Evolutionary conservation across 2,797 vertebrate species (phyloP), one percentile per base, ranked within the genome.

Genomic region (Bucorvus abyssinicus): DNA sequence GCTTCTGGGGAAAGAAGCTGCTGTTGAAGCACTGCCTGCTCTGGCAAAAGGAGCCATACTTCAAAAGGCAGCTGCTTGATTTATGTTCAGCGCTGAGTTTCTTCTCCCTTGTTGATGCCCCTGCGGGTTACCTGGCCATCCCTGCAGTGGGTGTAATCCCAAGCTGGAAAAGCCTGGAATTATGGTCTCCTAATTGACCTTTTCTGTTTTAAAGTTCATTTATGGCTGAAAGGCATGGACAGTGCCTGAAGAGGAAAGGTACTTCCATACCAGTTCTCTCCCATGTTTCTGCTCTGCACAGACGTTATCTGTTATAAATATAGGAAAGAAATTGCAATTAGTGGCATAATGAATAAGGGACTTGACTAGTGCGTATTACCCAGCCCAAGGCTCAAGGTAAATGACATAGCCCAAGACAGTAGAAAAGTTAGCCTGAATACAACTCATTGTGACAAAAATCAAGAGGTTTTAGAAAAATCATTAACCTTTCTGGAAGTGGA

Each of bases 391-490:
- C 71, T 94, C 26, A 42, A 67, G 61, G 85, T 94, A 94, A 91
- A 81, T 85, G 83, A 44, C 9, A 3, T 40, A 52, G 83, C 50
- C 55, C 74, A 67, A 83, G 93, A 82, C 84, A 87, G 89, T 45
- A 52, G 67, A 63, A 73, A 68, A 59, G 83, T 56, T 84, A 60
- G 52, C 30, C 75, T 96, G 90, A 95, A 73, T 94, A 22, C 57
- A 20, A 76, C 73, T 95, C 84, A 93, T 94, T 96, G 90, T 93
- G 92, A 76, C 87, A 95, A 97, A 97, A 97, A 97, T 96, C 93
- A 96, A 82, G 91, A 94, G 87, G 84, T 87, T 96, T 95, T 77
- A 94, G 91, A 94, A 95, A 95, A 96, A 95, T 92, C 82, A 96
- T 93, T 84, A 87, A 91, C 79, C 87, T 95, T 95, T 93, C 78